A percentile compares a stretch with the other conserved stretches of the same genome.
Conservation (phyloP, 1,140 invertebrate genomes). For the Heliconius hermathena region DNA sequence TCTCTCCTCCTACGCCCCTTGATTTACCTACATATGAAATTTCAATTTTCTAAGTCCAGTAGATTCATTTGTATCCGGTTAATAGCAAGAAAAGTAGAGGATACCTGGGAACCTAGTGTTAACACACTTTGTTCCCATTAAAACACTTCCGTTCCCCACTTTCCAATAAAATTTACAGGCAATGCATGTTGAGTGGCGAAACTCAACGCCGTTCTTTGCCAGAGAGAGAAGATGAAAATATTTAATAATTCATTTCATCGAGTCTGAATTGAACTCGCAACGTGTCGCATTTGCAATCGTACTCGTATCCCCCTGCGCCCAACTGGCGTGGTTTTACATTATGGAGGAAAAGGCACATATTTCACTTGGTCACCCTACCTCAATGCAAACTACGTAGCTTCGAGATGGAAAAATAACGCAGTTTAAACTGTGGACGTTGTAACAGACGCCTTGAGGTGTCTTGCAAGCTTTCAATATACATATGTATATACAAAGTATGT, state of each 20-base stretch:
- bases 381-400: constrained; percentile 33
- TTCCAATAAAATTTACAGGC: neutral
- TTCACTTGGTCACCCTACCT: constrained; percentile 17
- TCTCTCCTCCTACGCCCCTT: too few species aligned
- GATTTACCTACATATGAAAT: too few species aligned
- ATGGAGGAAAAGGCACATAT: too few species aligned
- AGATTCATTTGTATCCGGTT: neutral
- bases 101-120: too few species aligned
- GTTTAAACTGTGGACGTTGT: constrained; percentile 37
- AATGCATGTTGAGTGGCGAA: neutral
- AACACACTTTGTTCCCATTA: too few species aligned
- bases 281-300: neutral
- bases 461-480: constrained; percentile 8
- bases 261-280: neutral
- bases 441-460: constrained; percentile 25
- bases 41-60: too few species aligned
- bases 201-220: neutral
- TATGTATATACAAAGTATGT: neutral
- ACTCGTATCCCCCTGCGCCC: neutral
- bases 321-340: too few species aligned
- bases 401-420: constrained; percentile 42
- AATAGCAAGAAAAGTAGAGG: neutral
- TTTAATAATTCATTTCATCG: neutral
- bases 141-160: neutral
- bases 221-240: neutral